Base-by-base conservation (phyloP, 1,140 invertebrate genomes). In the Rhopalosiphum padi region DNA sequence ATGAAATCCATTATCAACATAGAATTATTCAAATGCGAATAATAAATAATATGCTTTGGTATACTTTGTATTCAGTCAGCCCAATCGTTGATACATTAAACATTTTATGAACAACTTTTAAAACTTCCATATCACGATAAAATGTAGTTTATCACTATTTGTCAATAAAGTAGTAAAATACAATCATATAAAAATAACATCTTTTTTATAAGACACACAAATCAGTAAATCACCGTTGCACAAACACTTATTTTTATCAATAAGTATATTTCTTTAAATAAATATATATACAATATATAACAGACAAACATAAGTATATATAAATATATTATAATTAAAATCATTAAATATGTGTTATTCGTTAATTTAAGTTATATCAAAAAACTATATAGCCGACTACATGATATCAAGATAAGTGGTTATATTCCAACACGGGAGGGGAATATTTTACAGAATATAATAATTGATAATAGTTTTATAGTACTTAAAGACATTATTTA, bases 1-100 rank as follows among this genome's bases (percentile, higher is more conserved):
- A 88, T 48, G 87, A 88, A 88, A 88, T 88, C 46, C 87, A 88
- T 51, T 88, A 88, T 48, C 87, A 35, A 53, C 46, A 53, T 53
- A 35, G 46, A 88, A 88, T 51, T 88, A 88, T 88, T 87, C 46
- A 87, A 88, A 88, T 53, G 46, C 46, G 25, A 51, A 18, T 88
- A 88, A 88, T 88, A 88, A 88, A 51, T n/a, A 53, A 88, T 88
- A 86, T 35, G 15, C 46, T 51, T 37, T 51, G 30, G 51, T 51
- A 51, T 51, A 88, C 21, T 51, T 48, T 51, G 15, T 51, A 88
- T 88, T 88, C n/a, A 51, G n/a, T 53, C 48, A 35, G 48, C n/a
- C n/a, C 30, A 53, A 53, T 22, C 18, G 48, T 51, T 22, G 48
- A 53, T 22, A 9, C 87, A 30, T 48, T 23, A 53, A 51, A 51